phyloP scores from a whole-genome alignment of 2,888 invertebrate genomes.

The Lepidochrysops patricia region DNA sequence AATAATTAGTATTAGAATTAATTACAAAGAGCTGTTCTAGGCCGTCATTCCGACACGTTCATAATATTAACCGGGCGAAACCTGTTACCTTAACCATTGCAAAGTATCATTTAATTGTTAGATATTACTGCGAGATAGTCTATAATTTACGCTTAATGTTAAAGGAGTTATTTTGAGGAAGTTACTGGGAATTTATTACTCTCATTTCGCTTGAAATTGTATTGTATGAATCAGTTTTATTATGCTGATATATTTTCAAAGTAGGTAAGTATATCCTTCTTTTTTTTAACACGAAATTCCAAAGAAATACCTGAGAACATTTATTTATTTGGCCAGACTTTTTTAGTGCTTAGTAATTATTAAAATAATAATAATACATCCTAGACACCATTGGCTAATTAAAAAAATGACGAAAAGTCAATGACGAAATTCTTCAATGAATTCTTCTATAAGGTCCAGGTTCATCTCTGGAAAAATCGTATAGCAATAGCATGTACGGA shows the following conservation, averaged over 20 bases:
- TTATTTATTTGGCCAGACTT: no score
- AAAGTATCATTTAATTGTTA: constrained; percentile 11
- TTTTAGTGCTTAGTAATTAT: no score
- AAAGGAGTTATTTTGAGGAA: constrained; percentile 3
- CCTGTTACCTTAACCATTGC: constrained; percentile 6
- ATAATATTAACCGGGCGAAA: background rate
- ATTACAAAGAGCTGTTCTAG: background rate
- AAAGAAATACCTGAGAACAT: no score
- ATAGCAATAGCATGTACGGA: constrained; percentile 20
- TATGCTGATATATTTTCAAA: background rate
- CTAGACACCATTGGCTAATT: no score
- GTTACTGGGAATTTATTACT: background rate
- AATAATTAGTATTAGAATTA: background rate
- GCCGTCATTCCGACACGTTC: background rate
- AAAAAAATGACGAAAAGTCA: no score
- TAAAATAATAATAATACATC: no score
- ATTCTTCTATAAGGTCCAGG: no score
- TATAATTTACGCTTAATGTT: constrained; percentile 10
- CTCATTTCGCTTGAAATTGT: background rate
- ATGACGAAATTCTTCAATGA: no score
- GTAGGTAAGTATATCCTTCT: no score
- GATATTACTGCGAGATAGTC: constrained; percentile 8
- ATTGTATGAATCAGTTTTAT: constrained; percentile 1
- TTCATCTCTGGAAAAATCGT: no score
- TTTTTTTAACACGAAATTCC: no score